Percentiles rank a stretch among this genome's conserved stretches.
Conservation (phyloP, 2,113 vertebrate species). For the Canis aureus region DNA sequence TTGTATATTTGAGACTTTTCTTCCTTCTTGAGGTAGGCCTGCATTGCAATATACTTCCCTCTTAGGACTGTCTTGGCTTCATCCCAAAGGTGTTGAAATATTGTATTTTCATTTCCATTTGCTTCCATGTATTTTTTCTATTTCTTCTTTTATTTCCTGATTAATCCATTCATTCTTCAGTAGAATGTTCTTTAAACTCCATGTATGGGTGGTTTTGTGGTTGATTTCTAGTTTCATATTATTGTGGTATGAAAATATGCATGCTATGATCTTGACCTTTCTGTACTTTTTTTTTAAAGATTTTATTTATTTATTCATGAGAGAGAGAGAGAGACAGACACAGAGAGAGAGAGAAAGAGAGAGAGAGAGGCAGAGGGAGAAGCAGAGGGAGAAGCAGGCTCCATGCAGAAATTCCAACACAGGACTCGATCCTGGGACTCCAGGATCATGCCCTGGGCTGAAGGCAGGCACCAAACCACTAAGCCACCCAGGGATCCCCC, state of each 20-base stretch:
- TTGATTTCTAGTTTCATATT: neutral
- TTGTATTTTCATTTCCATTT: neutral
- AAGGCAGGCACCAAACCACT: no score
- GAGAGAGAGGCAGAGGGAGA: no score
- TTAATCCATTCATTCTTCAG: neutral
- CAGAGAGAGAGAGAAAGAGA: accelerated
- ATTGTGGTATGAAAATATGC: neutral
- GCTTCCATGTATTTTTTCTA: neutral
- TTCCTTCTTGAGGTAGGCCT: neutral
- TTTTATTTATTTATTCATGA: no score
- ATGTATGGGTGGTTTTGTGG: neutral
- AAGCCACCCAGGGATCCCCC: no score
- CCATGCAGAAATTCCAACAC: no score
- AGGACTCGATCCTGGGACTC: no score
- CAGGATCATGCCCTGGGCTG: no score
- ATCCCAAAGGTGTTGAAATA: neutral
- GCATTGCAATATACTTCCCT: neutral
- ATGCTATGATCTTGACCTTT: neutral
- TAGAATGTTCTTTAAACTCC: neutral
- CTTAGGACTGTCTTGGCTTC: neutral
- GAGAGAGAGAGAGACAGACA: no score
- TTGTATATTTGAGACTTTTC: neutral
- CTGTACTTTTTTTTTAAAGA: no score
- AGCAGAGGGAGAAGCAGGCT: no score
- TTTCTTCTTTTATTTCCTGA: neutral